These are phyloP conservation scores for Acridotheres tristis DNA, from an alignment of 2,797 vertebrate genomes.

Conservation along the genomic window DNA sequence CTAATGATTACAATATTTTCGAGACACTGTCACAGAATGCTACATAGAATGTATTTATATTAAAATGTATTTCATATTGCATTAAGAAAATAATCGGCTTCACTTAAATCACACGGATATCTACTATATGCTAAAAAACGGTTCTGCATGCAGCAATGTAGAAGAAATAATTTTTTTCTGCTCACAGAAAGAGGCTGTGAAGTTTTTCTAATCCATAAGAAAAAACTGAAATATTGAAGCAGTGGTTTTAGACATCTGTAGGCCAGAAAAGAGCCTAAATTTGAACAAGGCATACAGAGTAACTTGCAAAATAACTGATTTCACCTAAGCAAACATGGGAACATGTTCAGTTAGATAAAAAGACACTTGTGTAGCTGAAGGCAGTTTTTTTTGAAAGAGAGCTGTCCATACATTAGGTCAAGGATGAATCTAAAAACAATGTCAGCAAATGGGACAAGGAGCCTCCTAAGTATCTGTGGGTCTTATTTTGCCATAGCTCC, in stretches of 20 bases:
- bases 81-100: constrained; percentile 58
- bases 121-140: constrained; percentile 29
- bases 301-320: constrained; percentile 18
- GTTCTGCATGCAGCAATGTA: background rate
- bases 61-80: constrained; percentile 57
- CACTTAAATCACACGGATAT: constrained; percentile 44
- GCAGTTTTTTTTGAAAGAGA: background rate
- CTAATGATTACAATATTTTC: constrained; percentile 69
- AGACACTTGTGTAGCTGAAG: background rate
- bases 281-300: background rate
- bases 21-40: constrained; percentile 26
- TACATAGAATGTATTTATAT: constrained; percentile 59
- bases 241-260: background rate
- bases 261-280: constrained; percentile 4
- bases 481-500: background rate
- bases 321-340: constrained; percentile 21
- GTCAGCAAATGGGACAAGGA: background rate
- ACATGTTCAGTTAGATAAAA: background rate
- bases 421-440: background rate
- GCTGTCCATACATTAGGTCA: background rate
- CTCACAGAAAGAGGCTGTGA: background rate
- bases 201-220: constrained; percentile 44
- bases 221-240: constrained; percentile 36
- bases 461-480: background rate
- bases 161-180: constrained; percentile 34